A percentile compares a stretch with the other conserved stretches of the same genome.
These are phyloP conservation scores for Aegithalos caudatus DNA, from an alignment of 2,113 vertebrate genomes.

Conservation along the genomic window DNA sequence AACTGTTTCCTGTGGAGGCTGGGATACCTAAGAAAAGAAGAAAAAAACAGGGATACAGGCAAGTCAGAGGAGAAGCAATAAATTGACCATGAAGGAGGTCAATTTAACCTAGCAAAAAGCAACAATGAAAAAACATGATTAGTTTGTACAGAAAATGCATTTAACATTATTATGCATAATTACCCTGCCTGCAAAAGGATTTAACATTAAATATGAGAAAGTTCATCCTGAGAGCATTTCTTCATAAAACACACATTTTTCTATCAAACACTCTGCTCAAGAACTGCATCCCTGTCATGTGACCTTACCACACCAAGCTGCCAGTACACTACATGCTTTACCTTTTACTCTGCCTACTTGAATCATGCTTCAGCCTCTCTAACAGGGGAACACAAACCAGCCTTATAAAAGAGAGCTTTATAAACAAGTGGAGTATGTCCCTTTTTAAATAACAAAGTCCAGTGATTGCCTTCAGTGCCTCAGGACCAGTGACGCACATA, in stretches of 20 bases:
- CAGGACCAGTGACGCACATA: conserved; percentile 36
- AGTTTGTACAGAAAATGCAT: conserved; percentile 28
- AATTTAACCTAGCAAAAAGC: conserved; percentile 43
- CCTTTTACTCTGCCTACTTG: conserved; percentile 19
- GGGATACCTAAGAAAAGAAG: conserved; percentile 84
- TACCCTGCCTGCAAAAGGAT: background rate
- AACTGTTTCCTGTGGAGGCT: conserved; percentile 89
- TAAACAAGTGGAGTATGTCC: conserved; percentile 81
- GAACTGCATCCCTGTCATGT: background rate
- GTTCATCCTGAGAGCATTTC: background rate
- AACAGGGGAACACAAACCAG: conserved; percentile 48
- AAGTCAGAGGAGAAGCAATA: conserved; percentile 41
- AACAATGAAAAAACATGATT: conserved; percentile 40
- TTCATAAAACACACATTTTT: background rate
- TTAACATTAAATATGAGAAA: background rate
- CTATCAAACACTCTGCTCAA: background rate
- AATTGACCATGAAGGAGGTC: background rate
- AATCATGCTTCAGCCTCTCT: conserved; percentile 50
- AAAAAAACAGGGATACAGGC: conserved; percentile 45
- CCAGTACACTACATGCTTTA: background rate
- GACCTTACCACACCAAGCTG: background rate
- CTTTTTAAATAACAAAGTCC: conserved; percentile 57
- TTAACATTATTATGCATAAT: background rate
- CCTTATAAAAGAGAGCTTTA: conserved; percentile 86
- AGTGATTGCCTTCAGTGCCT: conserved; percentile 46